Evolutionary conservation across 2,888 invertebrate genomes (phyloP), one percentile per base, ranked within the genome.

Genomic region (Rutpela maculata): DNA sequence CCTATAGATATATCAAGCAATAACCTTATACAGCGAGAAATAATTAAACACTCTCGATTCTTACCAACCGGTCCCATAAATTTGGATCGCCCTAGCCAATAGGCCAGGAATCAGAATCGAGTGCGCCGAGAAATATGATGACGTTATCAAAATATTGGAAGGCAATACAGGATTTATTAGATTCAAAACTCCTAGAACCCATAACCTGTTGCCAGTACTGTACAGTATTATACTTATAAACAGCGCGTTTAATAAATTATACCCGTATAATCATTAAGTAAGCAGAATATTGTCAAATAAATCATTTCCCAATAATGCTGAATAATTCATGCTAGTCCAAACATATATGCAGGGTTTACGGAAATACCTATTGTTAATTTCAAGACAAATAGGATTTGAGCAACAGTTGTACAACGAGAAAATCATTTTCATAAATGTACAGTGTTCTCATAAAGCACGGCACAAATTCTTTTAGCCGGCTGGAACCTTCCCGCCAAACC

Each of bases 1-100:
- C 78, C 71, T 82, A 75, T 77, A 79, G 79, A 80, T 82, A 80
- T 79, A 82, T 82, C 79, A 79, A 78, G 75, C 63, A 75, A 80
- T 74, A 74, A 73, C 76, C 68, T 72, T 72, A 69, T 75, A 65
- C 65, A 75, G 65, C 72, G 63, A 77, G 75, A 80, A 81, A 83
- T 83, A 83, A 83, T 83, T 80, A 78, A 83, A 81, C 67, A 76
- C 74, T 65, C 72, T 78, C 78, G 78, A 80, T 75, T 76, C 79
- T 76, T 38, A 59, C 59, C 77, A 80, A 81, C 83, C 81, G 81
- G 81, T 83, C 81, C 80, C 79, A 83, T 82, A 83, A 83, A 83
- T 83, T 75, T 77, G 26, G 65, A 73, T 79, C 77, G 63, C 26
- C 70, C 67, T 69, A 15, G 63, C 62, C 63, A 65, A 57, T 62